phyloP scores from a whole-genome alignment of 2,888 invertebrate genomes.

The Priocnemis perturbator region DNA sequence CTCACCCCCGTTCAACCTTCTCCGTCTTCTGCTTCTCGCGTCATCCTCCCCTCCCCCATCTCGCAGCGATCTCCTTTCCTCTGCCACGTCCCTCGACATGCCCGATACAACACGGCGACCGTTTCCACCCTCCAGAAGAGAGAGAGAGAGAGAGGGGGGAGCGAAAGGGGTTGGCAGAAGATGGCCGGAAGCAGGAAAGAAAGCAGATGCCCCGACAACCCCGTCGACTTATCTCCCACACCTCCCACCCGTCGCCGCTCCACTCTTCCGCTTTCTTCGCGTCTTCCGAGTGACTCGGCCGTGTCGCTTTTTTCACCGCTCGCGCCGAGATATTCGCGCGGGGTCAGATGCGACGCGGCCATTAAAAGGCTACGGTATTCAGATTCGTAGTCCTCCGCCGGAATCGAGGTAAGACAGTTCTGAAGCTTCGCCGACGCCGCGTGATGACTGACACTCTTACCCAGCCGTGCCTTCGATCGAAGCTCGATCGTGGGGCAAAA shows the following conservation, averaged over 20 bases:
- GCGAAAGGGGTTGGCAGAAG: slow-evolving; percentile 58
- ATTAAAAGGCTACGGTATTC: too few species aligned
- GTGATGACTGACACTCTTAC: too few species aligned
- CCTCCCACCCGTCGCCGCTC: background rate
- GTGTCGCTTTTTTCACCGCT: slow-evolving; percentile 33
- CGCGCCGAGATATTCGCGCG: slow-evolving; percentile 1
- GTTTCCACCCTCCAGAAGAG: slow-evolving; percentile 49
- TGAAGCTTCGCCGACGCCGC: too few species aligned
- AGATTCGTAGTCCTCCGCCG: too few species aligned
- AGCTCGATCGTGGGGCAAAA: too few species aligned
- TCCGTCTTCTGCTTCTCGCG: slow-evolving; percentile 4
- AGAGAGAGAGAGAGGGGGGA: too few species aligned
- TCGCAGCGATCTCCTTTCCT: background rate
- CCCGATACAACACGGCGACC: slow-evolving; percentile 53
- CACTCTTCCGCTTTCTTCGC: slow-evolving; percentile 14
- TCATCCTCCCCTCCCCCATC: background rate
- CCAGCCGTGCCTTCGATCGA: too few species aligned
- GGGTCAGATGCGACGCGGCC: slow-evolving; percentile 6
- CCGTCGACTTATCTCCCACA: slow-evolving; percentile 53
- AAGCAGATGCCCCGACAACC: slow-evolving; percentile 52
- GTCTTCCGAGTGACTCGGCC: slow-evolving; percentile 21
- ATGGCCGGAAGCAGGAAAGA: slow-evolving; percentile 62
- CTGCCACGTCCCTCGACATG: slow-evolving; percentile 24
- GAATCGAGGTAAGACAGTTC: too few species aligned
- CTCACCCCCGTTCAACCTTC: slow-evolving; percentile 13